Conservation (phyloP, 2,888 invertebrate genomes). For the Fragum fragum region DNA sequence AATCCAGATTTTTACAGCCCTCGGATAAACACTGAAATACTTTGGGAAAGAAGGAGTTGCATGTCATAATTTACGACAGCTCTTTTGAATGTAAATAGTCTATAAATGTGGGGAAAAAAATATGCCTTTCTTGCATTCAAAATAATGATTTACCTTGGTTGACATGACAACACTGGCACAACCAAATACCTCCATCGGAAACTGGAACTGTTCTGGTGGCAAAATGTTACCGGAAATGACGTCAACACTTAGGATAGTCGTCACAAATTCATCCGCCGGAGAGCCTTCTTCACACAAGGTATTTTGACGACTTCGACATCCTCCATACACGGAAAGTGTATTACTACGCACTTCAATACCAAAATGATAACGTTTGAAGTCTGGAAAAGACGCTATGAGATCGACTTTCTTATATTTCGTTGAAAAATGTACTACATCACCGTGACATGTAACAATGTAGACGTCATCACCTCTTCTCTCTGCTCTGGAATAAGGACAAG, state of each 20-base stretch:
- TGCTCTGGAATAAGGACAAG: constrained; percentile 45
- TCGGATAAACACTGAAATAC: too few species aligned
- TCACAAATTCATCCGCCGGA: background rate
- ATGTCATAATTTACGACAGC: too few species aligned
- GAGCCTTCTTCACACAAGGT: background rate
- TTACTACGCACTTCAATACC: constrained; percentile 31
- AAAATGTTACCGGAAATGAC: constrained; percentile 8
- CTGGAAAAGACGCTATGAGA: constrained; percentile 28
- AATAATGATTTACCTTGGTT: too few species aligned
- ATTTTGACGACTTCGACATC: background rate
- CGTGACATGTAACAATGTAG: constrained; percentile 45
- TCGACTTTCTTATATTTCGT: constrained; percentile 3
- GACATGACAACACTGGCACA: background rate
- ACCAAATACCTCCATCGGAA: constrained; percentile 14
- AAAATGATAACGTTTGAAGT: constrained; percentile 27
- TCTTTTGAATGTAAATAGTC: too few species aligned
- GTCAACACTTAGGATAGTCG: background rate
- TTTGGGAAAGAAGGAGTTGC: too few species aligned
- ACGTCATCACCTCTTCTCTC: constrained; percentile 25
- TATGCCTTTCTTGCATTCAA: too few species aligned
- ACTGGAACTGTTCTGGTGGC: background rate
- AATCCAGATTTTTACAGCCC: too few species aligned
- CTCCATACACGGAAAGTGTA: constrained; percentile 29
- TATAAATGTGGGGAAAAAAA: too few species aligned
- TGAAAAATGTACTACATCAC: constrained; percentile 38